A percentile compares a stretch with the other conserved stretches of the same genome.
Evolutionary conservation across 2,888 invertebrate species (phyloP).

Genomic region (Phragmatobia fuliginosa): DNA sequence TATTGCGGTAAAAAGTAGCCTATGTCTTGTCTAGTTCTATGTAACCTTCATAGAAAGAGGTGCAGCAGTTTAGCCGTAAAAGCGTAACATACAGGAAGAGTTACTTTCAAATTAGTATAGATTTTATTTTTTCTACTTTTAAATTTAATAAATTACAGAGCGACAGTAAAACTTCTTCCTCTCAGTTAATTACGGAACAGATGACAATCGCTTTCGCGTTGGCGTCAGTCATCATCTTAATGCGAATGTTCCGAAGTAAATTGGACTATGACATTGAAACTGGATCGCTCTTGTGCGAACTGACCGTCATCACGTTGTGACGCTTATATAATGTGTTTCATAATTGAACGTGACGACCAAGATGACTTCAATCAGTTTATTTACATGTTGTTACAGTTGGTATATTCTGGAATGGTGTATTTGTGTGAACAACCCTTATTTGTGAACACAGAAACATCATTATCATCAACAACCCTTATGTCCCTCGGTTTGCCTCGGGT

Average conservation of each 20-base stretch:
- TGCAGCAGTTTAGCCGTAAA: too few relatives aligned
- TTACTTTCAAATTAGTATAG: too few relatives aligned
- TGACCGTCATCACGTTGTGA: slow-evolving; percentile 31
- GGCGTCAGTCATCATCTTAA: slow-evolving; percentile 25
- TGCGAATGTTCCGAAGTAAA: slow-evolving; percentile 35
- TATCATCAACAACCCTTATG: too few relatives aligned
- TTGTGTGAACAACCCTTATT: neutral
- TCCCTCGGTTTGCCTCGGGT: too few relatives aligned
- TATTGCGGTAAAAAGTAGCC: too few relatives aligned
- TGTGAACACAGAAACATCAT: too few relatives aligned
- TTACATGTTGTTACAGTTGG: slow-evolving; percentile 16
- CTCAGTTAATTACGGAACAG: slow-evolving; percentile 23
- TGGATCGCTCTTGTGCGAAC: slow-evolving; percentile 56
- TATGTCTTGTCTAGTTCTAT: too few relatives aligned
- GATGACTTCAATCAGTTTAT: slow-evolving; percentile 21
- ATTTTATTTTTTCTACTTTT: too few relatives aligned
- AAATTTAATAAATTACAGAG: too few relatives aligned
- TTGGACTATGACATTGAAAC: slow-evolving; percentile 53
- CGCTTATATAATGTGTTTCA: slow-evolving; percentile 26
- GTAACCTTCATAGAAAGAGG: too few relatives aligned
- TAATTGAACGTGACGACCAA: slow-evolving; percentile 27
- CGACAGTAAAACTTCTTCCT: too few relatives aligned
- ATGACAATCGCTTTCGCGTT: neutral
- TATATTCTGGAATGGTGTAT: neutral
- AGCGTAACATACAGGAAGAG: too few relatives aligned